Base-by-base conservation (phyloP, 2,888 invertebrate genomes). In the Sycophila texana region DNA sequence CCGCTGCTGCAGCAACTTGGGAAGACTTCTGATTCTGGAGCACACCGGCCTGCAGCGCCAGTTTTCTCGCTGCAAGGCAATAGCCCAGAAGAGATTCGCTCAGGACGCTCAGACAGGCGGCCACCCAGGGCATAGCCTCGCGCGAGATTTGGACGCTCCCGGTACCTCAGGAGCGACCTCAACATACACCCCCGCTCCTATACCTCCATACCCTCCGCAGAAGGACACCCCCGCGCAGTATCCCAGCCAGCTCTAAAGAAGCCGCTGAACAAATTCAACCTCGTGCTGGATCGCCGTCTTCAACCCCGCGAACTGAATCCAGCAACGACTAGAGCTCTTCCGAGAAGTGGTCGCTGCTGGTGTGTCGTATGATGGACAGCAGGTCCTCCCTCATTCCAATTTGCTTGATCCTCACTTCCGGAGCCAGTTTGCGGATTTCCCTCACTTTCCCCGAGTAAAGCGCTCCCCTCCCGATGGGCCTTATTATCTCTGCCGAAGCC, bases 371-470 rank as follows among this genome's bases (percentile, higher is more conserved):
- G 88, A 94, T 94, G 87, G 94, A 93, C 89, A 93, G 92, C 91
- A 94, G 91, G 91, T 94, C 93, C 92, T 94, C 93, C 93, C 95
- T 94, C 95, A 95, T 95, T 93, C 94, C 94, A 93, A 94, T 90
- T 87, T 90, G 93, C 91, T 94, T 93, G 91, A 92, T 92, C 90
- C 92, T 91, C 86, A 92, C 92, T 90, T 92, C 92, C 88, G 92
- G 92, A 91, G 92, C 92, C 92, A 92, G 92, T 91, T 92, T 92
- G 92, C 88, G 89, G 76, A 82, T 83, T 87, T 88, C 86, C 60
- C n/a, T 20, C 72, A 80, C 76, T 73, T n/a, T 76, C 39, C 55
- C 20, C 68, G 68, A 66, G 30, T 55, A 22, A 30, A 55, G 4
- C 20, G 12, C 67, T 58, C 16, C 60, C 18, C 47, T 47, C 22